Evolutionary conservation across 2,888 invertebrate genomes (phyloP).

Genomic region (Ommatoiulus sabulosus): DNA sequence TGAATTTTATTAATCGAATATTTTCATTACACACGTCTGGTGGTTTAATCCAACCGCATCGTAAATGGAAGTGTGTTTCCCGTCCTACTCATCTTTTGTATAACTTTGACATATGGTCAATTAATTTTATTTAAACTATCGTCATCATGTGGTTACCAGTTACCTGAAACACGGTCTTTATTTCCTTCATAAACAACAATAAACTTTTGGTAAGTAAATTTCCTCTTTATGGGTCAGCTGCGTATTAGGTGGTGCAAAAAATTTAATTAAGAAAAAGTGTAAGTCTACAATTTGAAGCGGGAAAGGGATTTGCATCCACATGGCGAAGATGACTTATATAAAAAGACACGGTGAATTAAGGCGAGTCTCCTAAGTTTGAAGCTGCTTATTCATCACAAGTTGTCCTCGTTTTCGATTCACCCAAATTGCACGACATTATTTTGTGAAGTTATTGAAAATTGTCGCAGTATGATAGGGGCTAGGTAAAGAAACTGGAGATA

Average conservation of each 20-base stretch:
- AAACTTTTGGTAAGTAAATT: neutral
- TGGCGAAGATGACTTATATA: neutral
- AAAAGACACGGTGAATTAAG: too few species aligned
- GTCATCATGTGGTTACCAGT: neutral
- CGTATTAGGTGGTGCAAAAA: neutral
- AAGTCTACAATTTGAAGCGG: neutral
- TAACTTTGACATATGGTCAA: neutral
- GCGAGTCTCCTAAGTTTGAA: neutral
- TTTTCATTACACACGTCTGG: too few species aligned
- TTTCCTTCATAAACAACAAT: constrained; percentile 30
- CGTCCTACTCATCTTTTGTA: too few species aligned
- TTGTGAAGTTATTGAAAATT: neutral
- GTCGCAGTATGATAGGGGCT: neutral
- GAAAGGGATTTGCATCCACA: neutral
- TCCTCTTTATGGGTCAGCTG: neutral
- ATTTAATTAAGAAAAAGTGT: neutral
- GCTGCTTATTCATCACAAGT: neutral
- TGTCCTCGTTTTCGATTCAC: neutral
- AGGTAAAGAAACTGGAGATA: neutral
- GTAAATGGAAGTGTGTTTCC: too few species aligned
- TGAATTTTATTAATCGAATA: too few species aligned
- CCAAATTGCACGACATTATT: neutral
- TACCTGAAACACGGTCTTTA: neutral
- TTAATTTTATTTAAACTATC: constrained; percentile 23
- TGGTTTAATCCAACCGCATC: too few species aligned